Evolutionary conservation across 2,797 vertebrate genomes (phyloP).

Genomic region (Fratercula arctica): DNA sequence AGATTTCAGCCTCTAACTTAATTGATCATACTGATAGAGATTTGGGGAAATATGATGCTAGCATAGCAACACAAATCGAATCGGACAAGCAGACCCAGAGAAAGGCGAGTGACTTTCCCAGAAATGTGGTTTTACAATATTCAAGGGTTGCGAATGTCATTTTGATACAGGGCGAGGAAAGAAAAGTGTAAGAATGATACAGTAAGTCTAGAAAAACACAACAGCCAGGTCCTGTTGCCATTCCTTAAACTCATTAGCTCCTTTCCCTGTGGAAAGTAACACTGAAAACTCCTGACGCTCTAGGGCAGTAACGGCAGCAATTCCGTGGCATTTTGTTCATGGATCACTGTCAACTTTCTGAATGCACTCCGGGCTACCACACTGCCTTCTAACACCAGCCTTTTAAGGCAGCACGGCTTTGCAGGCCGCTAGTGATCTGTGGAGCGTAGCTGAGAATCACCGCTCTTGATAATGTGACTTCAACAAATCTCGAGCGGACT

Average conservation of each 20-base stretch:
- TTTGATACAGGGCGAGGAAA: not conserved
- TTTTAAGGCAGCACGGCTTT: not conserved
- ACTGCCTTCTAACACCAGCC: not conserved
- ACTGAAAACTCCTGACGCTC: not conserved
- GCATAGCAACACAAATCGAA: conserved; percentile 17
- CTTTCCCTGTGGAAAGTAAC: not conserved
- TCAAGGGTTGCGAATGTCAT: conserved; percentile 5
- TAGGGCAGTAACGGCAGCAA: not conserved
- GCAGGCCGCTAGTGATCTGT: fast-evolving
- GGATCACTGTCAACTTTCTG: not conserved
- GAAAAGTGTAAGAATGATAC: not conserved
- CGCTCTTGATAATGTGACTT: not conserved
- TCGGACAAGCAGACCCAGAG: not conserved
- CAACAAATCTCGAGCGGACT: not conserved
- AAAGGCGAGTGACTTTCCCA: conserved; percentile 23
- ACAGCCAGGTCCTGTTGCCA: not conserved
- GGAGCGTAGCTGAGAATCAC: not conserved
- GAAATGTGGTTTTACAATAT: conserved; percentile 26
- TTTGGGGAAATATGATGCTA: conserved; percentile 43
- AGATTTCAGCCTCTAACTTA: conserved; percentile 27
- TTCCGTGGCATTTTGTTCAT: not conserved
- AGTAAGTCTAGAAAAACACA: not conserved
- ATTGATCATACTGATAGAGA: not conserved
- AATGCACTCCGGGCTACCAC: not conserved
- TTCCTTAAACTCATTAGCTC: not conserved